A percentile compares a stretch with the other conserved stretches of the same genome.
phyloP scores from a whole-genome alignment of 2,113 vertebrate species.

The Eudorcas thomsonii region DNA sequence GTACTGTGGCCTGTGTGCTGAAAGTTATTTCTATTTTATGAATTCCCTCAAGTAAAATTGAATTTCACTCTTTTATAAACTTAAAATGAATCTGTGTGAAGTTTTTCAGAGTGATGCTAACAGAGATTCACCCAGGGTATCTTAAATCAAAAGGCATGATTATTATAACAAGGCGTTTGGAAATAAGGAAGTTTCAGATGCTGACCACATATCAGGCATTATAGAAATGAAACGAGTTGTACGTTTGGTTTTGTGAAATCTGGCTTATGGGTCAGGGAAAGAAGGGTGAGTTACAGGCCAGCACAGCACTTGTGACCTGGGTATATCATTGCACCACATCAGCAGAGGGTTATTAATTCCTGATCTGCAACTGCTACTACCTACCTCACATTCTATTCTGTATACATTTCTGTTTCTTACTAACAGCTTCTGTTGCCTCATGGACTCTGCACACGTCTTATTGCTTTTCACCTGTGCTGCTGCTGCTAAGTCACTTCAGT shows the following conservation, averaged over 20 bases:
- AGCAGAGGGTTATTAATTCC: background rate
- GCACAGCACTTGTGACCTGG: background rate
- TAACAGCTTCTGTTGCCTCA: background rate
- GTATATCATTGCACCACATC: background rate
- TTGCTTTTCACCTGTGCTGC: background rate
- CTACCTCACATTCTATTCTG: background rate
- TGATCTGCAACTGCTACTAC: background rate
- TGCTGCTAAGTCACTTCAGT: too few relatives aligned
- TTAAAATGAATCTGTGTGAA: background rate
- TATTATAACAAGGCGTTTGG: background rate
- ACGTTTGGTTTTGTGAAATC: background rate
- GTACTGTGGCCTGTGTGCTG: background rate
- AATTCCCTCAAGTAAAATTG: background rate
- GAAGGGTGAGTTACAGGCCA: background rate
- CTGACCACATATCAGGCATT: background rate
- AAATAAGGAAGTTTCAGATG: background rate
- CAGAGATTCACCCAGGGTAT: background rate
- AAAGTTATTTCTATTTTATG: background rate
- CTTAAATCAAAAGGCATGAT: background rate
- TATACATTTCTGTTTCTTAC: background rate
- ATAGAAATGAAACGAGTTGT: background rate
- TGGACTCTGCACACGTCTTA: background rate
- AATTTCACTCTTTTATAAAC: conserved; percentile 14
- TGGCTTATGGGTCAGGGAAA: background rate
- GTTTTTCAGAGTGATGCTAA: background rate